Evolutionary conservation across 1,140 invertebrate genomes (phyloP).

Genomic region (Zaprionus africanus): DNA sequence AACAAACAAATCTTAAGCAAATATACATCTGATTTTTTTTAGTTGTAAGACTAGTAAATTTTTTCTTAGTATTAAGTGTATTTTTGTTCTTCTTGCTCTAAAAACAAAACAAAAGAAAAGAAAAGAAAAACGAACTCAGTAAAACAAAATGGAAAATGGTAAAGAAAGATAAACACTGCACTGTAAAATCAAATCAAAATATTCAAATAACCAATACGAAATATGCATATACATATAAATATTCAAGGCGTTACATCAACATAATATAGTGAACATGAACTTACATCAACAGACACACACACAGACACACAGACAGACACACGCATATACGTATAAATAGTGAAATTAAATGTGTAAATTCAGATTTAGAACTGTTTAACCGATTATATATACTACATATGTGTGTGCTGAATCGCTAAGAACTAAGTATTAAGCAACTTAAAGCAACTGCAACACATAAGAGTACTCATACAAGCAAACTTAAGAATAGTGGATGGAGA

Average conservation of each 20-base stretch:
- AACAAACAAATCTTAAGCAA: constrained; percentile 68
- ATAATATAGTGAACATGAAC: constrained; percentile 40
- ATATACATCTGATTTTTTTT: constrained; percentile 83
- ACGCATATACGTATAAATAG: constrained; percentile 61
- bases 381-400: constrained; percentile 52
- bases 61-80: constrained; percentile 81
- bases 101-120: constrained; percentile 42
- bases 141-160: constrained; percentile 24
- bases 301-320: constrained; percentile 48
- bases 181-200: constrained; percentile 69
- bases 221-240: constrained; percentile 70
- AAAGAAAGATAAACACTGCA: constrained; percentile 36
- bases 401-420: constrained; percentile 75
- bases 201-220: constrained; percentile 60
- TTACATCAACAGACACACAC: constrained; percentile 35
- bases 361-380: constrained; percentile 66
- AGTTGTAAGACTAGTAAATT: constrained; percentile 82
- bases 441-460: constrained; percentile 49
- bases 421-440: constrained; percentile 75
- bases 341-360: constrained; percentile 69
- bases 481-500: constrained; percentile 23
- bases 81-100: constrained; percentile 81
- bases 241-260: constrained; percentile 72
- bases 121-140: constrained; percentile 3
- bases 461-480: constrained; percentile 23